Base-by-base conservation (phyloP, 2,888 invertebrate genomes). In the Pyralis farinalis region DNA sequence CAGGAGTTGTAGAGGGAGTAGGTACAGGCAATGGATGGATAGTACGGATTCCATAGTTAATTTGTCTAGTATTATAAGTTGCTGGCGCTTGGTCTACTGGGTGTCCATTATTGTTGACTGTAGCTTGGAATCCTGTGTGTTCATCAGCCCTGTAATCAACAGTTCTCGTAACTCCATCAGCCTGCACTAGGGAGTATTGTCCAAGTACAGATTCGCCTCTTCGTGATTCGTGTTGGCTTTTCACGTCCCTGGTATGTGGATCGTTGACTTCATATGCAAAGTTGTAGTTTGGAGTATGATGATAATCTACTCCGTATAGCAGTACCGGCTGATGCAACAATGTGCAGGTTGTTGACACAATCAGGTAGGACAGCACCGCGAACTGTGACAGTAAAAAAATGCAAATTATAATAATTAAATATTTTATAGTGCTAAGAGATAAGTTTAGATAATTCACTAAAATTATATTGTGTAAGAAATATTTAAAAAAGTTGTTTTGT, bases 131-230 rank as follows among this genome's bases (percentile, higher is more conserved):
- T 0, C 91, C 91, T 31, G 83, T 77, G 27, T 82, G 62, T 12
- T 90, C 85, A 56, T 91, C 90, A 30, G 91, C 90, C 53, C 80
- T 83, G 58, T 91, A 91, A 42, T 91, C 90, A 1, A 91, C 91
- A 3, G 79, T 88, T 51, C 91, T 84, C 47, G 78, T 72, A 1
- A 90, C 59, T 4, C 91, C 91, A 65, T 91, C 91, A 40, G 91
- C 85, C 48, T 91, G 91, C 1, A 83, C 56, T 10, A 91, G 60
- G 1, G 90, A 86, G 61, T 91, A 91, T 46, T 90, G 90, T 21
- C 91, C 91, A 12, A 85, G 69, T 0, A 91, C 90, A 1, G 78
- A 75, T 40, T 90, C 90, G 1, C 90, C 91, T 47, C 78, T 71
- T 30, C 90, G 73, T 40, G 72, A 79, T 55, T 91, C 91, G 0